phyloP scores from a whole-genome alignment of 92 coral and sea anemone species.

The Umimayanthus kanabou region DNA sequence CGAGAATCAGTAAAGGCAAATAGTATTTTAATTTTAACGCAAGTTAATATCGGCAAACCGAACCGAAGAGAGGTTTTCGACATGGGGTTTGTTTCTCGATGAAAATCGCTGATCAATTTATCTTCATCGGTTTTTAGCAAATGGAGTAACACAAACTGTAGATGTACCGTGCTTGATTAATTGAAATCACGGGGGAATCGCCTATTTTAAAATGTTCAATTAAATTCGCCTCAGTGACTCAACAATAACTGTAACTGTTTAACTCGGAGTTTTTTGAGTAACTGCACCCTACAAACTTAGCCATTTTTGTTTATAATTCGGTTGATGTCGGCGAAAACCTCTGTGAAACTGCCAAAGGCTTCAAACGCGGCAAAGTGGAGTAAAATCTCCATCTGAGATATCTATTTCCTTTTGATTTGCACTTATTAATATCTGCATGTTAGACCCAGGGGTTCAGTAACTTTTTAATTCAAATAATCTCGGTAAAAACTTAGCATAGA shows the following conservation, averaged over 20 bases:
- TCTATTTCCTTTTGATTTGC: slow-evolving; percentile 42
- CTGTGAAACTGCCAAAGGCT: slow-evolving; percentile 25
- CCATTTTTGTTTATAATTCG: neutral
- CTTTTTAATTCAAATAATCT: slow-evolving; percentile 37
- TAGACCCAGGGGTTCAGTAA: slow-evolving; percentile 42
- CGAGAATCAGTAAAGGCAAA: neutral
- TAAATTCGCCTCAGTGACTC: slow-evolving; percentile 23
- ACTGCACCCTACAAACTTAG: neutral
- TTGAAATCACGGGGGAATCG: slow-evolving; percentile 12
- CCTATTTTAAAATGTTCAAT: slow-evolving; percentile 34
- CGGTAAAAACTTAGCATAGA: neutral
- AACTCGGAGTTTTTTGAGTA: slow-evolving; percentile 15
- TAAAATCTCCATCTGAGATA: slow-evolving; percentile 19
- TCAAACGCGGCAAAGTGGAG: slow-evolving; percentile 15
- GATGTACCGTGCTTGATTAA: slow-evolving; percentile 15
- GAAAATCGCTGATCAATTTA: neutral
- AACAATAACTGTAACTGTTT: slow-evolving; percentile 29
- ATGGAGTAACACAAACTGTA: neutral
- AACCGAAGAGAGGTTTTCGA: neutral
- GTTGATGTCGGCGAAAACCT: neutral
- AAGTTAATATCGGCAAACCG: too few relatives aligned
- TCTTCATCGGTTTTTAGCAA: neutral
- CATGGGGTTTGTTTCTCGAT: neutral
- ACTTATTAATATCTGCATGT: slow-evolving; percentile 34
- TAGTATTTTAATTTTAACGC: neutral